Evolutionary conservation across 2,888 invertebrate genomes (phyloP).

Genomic region (Folsomia manolachei): DNA sequence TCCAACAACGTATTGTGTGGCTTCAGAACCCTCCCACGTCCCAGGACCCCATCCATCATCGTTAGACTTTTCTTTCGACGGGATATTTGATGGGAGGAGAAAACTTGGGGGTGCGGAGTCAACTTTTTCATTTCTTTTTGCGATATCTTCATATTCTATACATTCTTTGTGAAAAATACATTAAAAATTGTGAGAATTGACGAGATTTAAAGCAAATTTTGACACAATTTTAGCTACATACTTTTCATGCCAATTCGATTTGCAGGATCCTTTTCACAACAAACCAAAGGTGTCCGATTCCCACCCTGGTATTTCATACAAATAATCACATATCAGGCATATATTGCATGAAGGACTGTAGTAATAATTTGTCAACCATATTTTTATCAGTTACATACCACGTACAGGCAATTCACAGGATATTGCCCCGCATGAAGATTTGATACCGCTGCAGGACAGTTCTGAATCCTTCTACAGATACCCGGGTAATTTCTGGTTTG

Average conservation of each 20-base stretch:
- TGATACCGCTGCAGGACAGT: background rate
- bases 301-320: background rate
- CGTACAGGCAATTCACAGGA: background rate
- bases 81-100: background rate
- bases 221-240: background rate
- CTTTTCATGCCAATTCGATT: background rate
- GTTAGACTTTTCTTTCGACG: background rate
- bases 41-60: background rate
- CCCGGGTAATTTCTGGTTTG: constrained; percentile 4
- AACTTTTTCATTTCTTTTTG: background rate
- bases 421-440: background rate
- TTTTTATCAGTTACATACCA: background rate
- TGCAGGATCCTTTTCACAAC: background rate
- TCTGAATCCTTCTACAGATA: background rate
- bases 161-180: constrained; percentile 1
- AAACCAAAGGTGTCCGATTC: background rate
- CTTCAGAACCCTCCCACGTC: background rate
- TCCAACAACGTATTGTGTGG: constrained; percentile 1
- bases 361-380: background rate
- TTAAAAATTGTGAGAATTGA: too few relatives aligned
- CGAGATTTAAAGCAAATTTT: background rate
- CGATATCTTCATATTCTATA: background rate
- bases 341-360: too few relatives aligned
- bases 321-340: background rate
- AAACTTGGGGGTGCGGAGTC: background rate